phyloP scores from a whole-genome alignment of 2,113 vertebrate species.

The Paramormyrops kingsleyae region DNA sequence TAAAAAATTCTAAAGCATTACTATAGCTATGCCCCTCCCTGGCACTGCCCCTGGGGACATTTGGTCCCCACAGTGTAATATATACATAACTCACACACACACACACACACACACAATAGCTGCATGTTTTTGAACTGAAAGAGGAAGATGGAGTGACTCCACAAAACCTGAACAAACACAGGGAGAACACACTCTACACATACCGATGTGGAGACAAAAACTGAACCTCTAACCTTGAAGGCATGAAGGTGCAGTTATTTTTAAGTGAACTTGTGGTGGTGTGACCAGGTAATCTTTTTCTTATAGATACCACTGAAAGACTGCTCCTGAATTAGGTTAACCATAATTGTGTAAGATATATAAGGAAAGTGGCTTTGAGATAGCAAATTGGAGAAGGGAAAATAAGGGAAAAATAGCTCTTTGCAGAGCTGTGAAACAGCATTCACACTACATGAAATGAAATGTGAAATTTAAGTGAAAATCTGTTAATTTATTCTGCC shows the following conservation, averaged over 20 bases:
- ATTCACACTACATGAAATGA: neutral
- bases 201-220: neutral
- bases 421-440: neutral
- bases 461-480: neutral
- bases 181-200: neutral
- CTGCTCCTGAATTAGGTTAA: neutral
- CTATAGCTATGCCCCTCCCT: neutral
- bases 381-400: neutral
- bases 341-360: neutral
- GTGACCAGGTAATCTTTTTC: neutral
- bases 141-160: neutral
- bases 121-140: neutral
- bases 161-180: neutral
- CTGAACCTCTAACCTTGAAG: neutral
- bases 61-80: too few relatives aligned
- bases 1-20: neutral
- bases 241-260: neutral
- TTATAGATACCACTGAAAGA: neutral
- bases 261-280: neutral
- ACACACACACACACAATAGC: neutral
- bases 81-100: neutral
- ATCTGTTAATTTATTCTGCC: neutral
- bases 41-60: too few relatives aligned
- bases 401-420: neutral
- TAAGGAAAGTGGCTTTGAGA: neutral